Conservation (phyloP, 2,888 invertebrate species). For the Lampropteryx suffumata region DNA sequence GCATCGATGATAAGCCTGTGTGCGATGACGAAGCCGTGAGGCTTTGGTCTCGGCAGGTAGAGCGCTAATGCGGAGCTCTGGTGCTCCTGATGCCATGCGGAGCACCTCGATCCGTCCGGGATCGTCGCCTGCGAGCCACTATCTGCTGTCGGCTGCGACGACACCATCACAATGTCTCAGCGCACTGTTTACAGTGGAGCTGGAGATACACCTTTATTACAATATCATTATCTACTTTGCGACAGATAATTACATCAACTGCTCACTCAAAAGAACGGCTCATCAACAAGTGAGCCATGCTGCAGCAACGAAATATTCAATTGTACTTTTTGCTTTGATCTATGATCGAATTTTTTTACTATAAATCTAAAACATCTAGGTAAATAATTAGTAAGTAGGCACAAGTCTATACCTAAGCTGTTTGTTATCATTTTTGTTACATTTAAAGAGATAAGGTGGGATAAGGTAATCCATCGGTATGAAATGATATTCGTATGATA, state of each 20-base stretch:
- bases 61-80: slow-evolving; percentile 37
- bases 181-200: slow-evolving; percentile 66
- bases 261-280: neutral
- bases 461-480: slow-evolving; percentile 18
- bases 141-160: slow-evolving; percentile 55
- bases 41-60: slow-evolving; percentile 9
- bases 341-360: no score
- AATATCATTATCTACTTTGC: slow-evolving; percentile 62
- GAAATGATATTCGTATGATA: slow-evolving; percentile 9
- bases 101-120: slow-evolving; percentile 47
- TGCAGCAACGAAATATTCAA: neutral
- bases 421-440: slow-evolving; percentile 17
- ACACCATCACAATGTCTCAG: slow-evolving; percentile 55
- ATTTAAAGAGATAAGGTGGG: slow-evolving; percentile 9
- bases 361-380: no score
- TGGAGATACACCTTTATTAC: slow-evolving; percentile 77
- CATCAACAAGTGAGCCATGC: neutral
- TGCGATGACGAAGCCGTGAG: slow-evolving; percentile 32
- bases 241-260: slow-evolving; percentile 55
- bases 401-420: no score
- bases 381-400: no score
- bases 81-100: slow-evolving; percentile 30
- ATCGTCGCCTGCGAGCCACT: slow-evolving; percentile 56
- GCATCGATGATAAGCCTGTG: slow-evolving; percentile 61
- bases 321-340: no score